Evolutionary conservation across 2,888 invertebrate species (phyloP).

Genomic region (Drosophila mercatorum): DNA sequence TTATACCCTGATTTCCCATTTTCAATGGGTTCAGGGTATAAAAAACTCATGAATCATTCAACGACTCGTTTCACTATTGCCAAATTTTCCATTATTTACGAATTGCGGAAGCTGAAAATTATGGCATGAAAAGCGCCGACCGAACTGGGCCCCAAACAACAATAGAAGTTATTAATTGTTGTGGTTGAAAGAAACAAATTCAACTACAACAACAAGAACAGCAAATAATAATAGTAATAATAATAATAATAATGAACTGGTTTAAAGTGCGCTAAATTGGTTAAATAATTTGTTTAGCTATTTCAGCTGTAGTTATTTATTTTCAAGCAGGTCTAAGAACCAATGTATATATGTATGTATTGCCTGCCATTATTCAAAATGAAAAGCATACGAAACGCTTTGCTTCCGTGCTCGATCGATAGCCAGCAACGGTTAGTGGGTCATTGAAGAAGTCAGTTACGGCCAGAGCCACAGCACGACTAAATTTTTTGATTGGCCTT

Average conservation of each 20-base stretch:
- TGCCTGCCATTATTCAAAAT: neutral
- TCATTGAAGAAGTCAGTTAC: conserved; percentile 54
- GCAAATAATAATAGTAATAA: neutral
- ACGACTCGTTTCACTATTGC: conserved; percentile 23
- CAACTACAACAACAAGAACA: conserved; percentile 2
- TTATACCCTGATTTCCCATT: too few relatives aligned
- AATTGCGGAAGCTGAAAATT: conserved; percentile 70
- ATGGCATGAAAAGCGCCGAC: conserved; percentile 61
- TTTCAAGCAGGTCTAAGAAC: neutral
- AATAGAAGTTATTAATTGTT: conserved; percentile 61
- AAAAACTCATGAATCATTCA: conserved; percentile 55
- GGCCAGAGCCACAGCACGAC: conserved; percentile 38
- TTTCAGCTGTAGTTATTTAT: conserved; percentile 12
- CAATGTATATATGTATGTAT: neutral
- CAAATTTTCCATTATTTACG: conserved; percentile 63
- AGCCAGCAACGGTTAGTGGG: conserved; percentile 50
- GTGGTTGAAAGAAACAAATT: conserved; percentile 14
- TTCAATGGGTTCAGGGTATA: too few relatives aligned
- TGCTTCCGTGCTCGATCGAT: conserved; percentile 42
- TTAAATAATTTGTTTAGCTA: conserved; percentile 15
- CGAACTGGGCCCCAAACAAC: conserved; percentile 20
- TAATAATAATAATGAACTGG: conserved; percentile 2
- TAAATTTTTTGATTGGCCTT: conserved; percentile 50
- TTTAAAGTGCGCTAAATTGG: conserved; percentile 44
- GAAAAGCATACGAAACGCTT: neutral